A percentile compares a stretch with the other conserved stretches of the same genome.
These are phyloP conservation scores for Heliconius nattereri DNA, from an alignment of 1,140 invertebrate genomes.

Conservation along the genomic window DNA sequence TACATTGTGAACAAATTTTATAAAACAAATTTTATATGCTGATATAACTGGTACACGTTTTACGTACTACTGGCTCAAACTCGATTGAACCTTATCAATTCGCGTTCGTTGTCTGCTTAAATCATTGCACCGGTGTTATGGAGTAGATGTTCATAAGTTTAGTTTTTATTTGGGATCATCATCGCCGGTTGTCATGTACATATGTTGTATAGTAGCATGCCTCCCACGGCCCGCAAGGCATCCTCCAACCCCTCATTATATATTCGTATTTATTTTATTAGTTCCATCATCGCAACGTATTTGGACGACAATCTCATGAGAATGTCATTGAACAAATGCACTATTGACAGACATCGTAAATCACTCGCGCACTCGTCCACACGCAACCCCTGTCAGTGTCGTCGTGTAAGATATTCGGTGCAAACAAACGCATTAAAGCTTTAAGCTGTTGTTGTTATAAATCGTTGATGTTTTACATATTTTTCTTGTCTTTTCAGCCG, in stretches of 20 bases:
- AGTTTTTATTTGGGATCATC: conserved; percentile 67
- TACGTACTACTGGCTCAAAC: conserved; percentile 41
- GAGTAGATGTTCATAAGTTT: conserved; percentile 74
- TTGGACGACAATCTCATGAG: conserved; percentile 59
- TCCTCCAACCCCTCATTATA: conserved; percentile 82
- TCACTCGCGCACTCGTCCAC: conserved; percentile 53
- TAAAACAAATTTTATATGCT: no score
- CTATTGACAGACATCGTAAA: conserved; percentile 57
- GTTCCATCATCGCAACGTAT: conserved; percentile 70
- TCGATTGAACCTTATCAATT: conserved; percentile 67
- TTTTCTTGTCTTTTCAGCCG: conserved; percentile 72
- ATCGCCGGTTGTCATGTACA: conserved; percentile 69
- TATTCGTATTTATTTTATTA: conserved; percentile 77
- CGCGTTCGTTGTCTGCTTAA: conserved; percentile 69
- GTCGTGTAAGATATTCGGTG: conserved; percentile 63
- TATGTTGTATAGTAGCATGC: conserved; percentile 80
- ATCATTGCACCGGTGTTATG: conserved; percentile 74
- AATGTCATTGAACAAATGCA: conserved; percentile 66
- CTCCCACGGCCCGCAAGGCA: conserved; percentile 80
- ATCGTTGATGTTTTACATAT: conserved; percentile 39
- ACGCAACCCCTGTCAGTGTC: conserved; percentile 44
- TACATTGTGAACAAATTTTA: no score
- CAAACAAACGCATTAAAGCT: conserved; percentile 61
- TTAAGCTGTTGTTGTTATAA: conserved; percentile 55
- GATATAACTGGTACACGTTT: neutral